These are phyloP conservation scores for Plebejus melissa DNA, from an alignment of 2,888 invertebrate species.

Conservation along the genomic window DNA sequence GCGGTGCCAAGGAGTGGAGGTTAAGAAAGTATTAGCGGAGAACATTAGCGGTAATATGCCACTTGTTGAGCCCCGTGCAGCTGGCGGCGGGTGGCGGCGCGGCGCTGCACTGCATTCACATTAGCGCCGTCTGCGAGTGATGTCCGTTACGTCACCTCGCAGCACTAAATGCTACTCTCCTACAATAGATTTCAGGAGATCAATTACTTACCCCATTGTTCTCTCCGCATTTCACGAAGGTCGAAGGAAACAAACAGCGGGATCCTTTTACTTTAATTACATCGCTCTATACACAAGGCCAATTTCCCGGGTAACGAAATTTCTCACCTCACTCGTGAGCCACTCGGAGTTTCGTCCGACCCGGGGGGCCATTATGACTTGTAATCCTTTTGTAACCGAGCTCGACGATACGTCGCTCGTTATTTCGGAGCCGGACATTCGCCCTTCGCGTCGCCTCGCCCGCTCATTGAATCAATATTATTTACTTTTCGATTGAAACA, in stretches of 20 bases:
- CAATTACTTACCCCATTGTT: neutral
- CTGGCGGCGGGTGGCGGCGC: neutral
- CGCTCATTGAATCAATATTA: neutral
- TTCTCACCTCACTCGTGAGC: neutral
- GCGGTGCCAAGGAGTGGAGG: slow-evolving; percentile 21
- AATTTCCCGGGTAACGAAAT: neutral
- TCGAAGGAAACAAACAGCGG: neutral
- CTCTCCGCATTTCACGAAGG: neutral
- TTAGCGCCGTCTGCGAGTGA: neutral
- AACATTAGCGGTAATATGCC: slow-evolving; percentile 5
- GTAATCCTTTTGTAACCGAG: slow-evolving; percentile 1
- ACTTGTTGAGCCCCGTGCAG: slow-evolving; percentile 6
- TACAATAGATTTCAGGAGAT: neutral
- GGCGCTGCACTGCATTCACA: neutral
- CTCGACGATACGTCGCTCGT: neutral
- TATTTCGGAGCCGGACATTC: neutral
- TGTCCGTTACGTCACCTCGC: neutral
- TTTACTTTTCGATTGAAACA: slow-evolving; percentile 7
- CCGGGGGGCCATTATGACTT: neutral
- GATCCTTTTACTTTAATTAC: neutral
- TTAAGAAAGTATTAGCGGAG: slow-evolving; percentile 6
- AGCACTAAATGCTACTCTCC: neutral
- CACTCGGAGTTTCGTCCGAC: neutral
- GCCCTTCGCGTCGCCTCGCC: neutral
- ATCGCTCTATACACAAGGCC: neutral